Percentiles rank a stretch among this genome's conserved stretches.
phyloP scores from a whole-genome alignment of 2,888 invertebrate species.

The Masnerella sp. region DNA sequence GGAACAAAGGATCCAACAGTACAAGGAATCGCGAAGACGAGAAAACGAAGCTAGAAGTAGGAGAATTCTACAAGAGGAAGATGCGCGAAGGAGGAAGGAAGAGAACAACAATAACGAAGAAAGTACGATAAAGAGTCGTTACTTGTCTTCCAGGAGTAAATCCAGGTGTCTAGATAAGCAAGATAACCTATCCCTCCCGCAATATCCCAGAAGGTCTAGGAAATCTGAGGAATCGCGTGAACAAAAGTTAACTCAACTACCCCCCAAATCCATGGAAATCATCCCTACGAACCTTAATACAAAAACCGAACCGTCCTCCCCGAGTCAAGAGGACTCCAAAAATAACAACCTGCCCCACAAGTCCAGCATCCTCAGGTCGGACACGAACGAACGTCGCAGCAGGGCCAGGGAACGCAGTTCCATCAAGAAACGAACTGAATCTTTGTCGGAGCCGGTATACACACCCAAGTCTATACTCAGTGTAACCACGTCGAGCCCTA shows the following conservation, averaged over 20 bases:
- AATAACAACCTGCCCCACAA: slow-evolving; percentile 53
- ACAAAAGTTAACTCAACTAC: slow-evolving; percentile 46
- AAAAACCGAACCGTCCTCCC: slow-evolving; percentile 20
- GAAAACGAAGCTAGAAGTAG: slow-evolving; percentile 74
- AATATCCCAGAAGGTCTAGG: slow-evolving; percentile 27
- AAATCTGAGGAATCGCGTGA: slow-evolving; percentile 22
- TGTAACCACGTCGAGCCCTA: slow-evolving; percentile 6
- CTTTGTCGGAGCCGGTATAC: neutral
- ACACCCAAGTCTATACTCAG: slow-evolving; percentile 5
- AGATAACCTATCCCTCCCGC: slow-evolving; percentile 34
- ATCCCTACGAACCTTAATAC: neutral
- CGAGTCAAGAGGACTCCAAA: slow-evolving; percentile 65
- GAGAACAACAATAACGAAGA: slow-evolving; percentile 67
- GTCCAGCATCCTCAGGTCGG: slow-evolving; percentile 64
- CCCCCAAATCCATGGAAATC: slow-evolving; percentile 62
- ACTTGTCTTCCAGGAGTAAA: slow-evolving; percentile 16
- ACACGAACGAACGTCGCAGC: slow-evolving; percentile 70
- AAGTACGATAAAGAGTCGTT: slow-evolving; percentile 14
- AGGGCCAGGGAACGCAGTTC: slow-evolving; percentile 71
- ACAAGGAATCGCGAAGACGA: slow-evolving; percentile 73
- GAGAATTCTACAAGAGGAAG: slow-evolving; percentile 72
- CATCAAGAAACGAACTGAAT: slow-evolving; percentile 64
- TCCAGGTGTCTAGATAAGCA: slow-evolving; percentile 50
- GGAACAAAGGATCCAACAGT: slow-evolving; percentile 74
- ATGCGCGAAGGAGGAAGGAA: slow-evolving; percentile 67